Evolutionary conservation across 2,113 vertebrate species (phyloP).

Genomic region (Brachypodius melanocephalos): DNA sequence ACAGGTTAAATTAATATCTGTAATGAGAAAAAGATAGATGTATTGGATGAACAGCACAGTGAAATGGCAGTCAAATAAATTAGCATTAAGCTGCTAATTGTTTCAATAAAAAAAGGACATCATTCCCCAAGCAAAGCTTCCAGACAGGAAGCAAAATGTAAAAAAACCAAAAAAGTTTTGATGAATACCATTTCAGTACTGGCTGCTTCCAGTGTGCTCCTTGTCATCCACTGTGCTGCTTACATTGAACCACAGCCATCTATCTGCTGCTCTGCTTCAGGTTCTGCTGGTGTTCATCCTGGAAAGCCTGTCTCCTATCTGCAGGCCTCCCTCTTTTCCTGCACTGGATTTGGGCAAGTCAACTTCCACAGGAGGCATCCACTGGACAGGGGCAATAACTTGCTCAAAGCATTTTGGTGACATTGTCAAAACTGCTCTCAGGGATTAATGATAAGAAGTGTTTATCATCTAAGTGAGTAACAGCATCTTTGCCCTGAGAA

Average conservation of each 20-base stretch:
- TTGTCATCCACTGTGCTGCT: background rate
- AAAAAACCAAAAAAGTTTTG: background rate
- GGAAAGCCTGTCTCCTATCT: background rate
- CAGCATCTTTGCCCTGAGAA: background rate
- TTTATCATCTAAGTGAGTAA: background rate
- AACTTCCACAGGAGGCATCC: background rate
- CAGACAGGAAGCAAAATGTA: background rate
- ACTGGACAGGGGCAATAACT: background rate
- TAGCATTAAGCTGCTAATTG: background rate
- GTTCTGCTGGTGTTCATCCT: background rate
- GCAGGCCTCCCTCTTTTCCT: background rate
- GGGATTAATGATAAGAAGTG: background rate
- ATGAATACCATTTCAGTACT: background rate
- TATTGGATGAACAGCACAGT: background rate
- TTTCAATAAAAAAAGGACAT: background rate
- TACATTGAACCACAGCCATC: background rate
- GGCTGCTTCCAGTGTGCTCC: background rate
- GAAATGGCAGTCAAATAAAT: conserved; percentile 4
- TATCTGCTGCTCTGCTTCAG: background rate
- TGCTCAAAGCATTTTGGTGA: background rate
- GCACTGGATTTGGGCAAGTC: background rate
- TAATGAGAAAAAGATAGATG: background rate
- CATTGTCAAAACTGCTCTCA: background rate
- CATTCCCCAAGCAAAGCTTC: background rate
- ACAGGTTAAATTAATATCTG: background rate